These are phyloP conservation scores for Megalonaias nervosa DNA, from an alignment of 1,140 invertebrate species.

Conservation along the genomic window DNA sequence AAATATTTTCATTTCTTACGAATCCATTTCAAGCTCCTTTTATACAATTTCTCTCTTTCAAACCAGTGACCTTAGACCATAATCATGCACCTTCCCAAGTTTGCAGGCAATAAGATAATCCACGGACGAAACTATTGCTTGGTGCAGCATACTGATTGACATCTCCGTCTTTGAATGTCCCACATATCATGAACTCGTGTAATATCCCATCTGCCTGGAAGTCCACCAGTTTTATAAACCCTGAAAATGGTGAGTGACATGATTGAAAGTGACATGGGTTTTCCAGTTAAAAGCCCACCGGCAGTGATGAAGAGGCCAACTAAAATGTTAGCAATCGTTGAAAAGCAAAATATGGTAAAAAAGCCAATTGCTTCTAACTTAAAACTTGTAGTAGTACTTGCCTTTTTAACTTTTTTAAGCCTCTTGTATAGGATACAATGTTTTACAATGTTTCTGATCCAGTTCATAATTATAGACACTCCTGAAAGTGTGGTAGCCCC, in stretches of 20 bases:
- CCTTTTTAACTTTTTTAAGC: neutral
- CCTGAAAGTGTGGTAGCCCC: constrained; percentile 1
- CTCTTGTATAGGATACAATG: neutral
- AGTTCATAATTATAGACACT: neutral
- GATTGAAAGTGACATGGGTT: neutral
- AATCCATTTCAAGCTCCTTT: constrained; percentile 3
- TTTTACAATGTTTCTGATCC: neutral
- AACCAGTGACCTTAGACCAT: constrained; percentile 6
- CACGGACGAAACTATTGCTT: constrained; percentile 2
- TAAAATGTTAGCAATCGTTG: neutral
- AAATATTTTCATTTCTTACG: neutral
- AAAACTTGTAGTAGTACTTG: neutral
- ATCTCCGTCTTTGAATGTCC: constrained; percentile 11
- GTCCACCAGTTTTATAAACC: neutral
- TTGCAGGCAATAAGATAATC: neutral
- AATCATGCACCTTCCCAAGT: constrained; percentile 2
- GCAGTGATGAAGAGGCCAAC: neutral
- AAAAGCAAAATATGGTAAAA: constrained; percentile 4
- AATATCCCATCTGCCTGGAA: constrained; percentile 5
- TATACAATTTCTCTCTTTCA: constrained; percentile 1
- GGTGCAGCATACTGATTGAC: neutral
- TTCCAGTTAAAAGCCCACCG: neutral
- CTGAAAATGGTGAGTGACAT: constrained; percentile 1
- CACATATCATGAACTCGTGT: neutral
- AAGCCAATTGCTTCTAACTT: constrained; percentile 9